Base-by-base conservation (phyloP, 2,888 invertebrate genomes). In the Catotricha subobsoleta region DNA sequence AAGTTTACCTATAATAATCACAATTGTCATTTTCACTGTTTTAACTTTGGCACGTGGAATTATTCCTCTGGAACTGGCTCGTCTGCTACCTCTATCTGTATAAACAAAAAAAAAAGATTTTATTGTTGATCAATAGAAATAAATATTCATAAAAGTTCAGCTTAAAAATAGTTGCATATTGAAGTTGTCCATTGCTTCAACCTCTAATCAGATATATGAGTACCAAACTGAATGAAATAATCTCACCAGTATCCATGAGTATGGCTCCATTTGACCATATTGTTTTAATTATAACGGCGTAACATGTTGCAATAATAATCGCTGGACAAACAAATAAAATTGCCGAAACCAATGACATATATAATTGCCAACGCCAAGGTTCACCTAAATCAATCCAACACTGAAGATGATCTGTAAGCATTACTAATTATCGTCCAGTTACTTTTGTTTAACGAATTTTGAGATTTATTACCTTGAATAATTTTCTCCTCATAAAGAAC, bases 11-110 rank as follows among this genome's bases (percentile, higher is more conserved):
- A 90, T 83, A 44, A 94, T 91, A 52, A 94, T 94, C 50, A 91
- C 90, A 50, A 94, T 81, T 0, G 94, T 94, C 90, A 94, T 94
- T 65, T 94, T 92, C 46, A 94, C 87, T 13, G 91, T 92, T 68
- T 94, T 94, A 52, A 94, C 87, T 67, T 92, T 92, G 25, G 94
- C 94, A 46, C 86, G 74, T 1, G 92, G 92, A 54, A 94, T 92
- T 45, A 92, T 78, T 34, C 92, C 94, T 39, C 91, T 69, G 19
- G 90, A 90, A 57, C 90, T 90, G 1, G 87, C 87, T 36, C 88
- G 68, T 31, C 83, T 67, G 23, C 76, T 74, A 47, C 71, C 67
- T 7, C 67, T 66, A 45, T 68, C 68, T 43, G n/a, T n/a, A n/a
- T n/a, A n/a, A n/a, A n/a, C n/a, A n/a, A n/a, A n/a, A n/a, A n/a